Conservation (phyloP, 2,888 invertebrate species). For the Torymus tubicola region DNA sequence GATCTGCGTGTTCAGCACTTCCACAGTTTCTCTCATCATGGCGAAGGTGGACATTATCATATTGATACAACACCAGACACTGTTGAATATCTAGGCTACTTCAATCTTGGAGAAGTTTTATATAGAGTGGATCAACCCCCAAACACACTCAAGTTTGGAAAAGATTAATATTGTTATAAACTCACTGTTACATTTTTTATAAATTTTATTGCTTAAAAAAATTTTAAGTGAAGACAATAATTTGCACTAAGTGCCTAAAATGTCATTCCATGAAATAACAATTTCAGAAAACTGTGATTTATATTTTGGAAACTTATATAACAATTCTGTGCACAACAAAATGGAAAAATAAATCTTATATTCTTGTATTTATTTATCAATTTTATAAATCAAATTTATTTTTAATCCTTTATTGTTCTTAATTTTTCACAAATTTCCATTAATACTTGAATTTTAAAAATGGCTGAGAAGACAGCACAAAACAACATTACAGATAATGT, state of each 20-base stretch:
- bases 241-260: constrained; percentile 43
- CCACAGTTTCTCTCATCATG: constrained; percentile 91
- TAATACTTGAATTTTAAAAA: neutral
- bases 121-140: constrained; percentile 86
- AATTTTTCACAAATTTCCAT: neutral
- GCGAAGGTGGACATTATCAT: constrained; percentile 97
- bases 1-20: constrained; percentile 97
- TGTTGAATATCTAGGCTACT: constrained; percentile 94
- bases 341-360: constrained; percentile 43
- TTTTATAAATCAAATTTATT: constrained; percentile 15
- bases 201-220: constrained; percentile 32
- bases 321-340: constrained; percentile 20
- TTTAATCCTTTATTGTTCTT: constrained; percentile 11
- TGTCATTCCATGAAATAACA: constrained; percentile 39
- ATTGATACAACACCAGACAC: constrained; percentile 92
- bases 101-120: constrained; percentile 86
- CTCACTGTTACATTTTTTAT: constrained; percentile 31
- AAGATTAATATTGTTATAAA: constrained; percentile 81
- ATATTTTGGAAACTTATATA: constrained; percentile 26
- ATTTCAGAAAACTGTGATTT: constrained; percentile 42
- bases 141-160: constrained; percentile 83
- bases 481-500: constrained; percentile 1
- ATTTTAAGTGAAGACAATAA: constrained; percentile 22
- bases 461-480: neutral
- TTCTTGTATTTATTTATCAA: constrained; percentile 27